A percentile compares a stretch with the other conserved stretches of the same genome.
Evolutionary conservation across 2,797 vertebrate genomes (phyloP).

Genomic region (Galagoides demidoff): DNA sequence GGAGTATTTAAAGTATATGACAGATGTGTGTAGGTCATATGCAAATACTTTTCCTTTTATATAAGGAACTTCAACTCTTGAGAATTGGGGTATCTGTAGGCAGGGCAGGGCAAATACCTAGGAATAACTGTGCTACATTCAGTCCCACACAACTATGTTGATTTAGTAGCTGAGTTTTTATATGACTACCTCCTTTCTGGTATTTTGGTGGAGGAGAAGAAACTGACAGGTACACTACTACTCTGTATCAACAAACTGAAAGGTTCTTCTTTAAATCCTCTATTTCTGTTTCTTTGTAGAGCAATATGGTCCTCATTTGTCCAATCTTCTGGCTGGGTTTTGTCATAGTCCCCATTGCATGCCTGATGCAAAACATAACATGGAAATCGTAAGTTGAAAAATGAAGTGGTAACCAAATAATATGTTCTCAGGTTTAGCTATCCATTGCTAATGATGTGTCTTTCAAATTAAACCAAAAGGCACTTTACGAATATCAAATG

Average conservation of each 20-base stretch:
- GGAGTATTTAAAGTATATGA: background rate
- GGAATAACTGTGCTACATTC: background rate
- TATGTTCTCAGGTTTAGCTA: background rate
- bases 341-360: constrained; percentile 93
- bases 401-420: background rate
- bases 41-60: background rate
- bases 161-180: background rate
- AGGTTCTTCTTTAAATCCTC: background rate
- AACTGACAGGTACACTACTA: background rate
- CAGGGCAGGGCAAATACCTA: background rate
- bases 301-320: constrained; percentile 93
- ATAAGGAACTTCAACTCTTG: background rate
- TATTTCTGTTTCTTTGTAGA: constrained; percentile 87
- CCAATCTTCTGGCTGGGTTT: constrained; percentile 98
- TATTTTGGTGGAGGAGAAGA: background rate
- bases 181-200: background rate
- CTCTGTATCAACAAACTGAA: background rate
- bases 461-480: constrained; percentile 9
- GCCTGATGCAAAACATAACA: constrained; percentile 95
- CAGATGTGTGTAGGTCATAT: background rate
- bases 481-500: background rate
- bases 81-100: background rate
- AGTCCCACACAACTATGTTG: background rate
- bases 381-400: constrained; percentile 94
- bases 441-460: background rate